Evolutionary conservation across 2,113 vertebrate genomes (phyloP).

Genomic region (Hucho hucho): DNA sequence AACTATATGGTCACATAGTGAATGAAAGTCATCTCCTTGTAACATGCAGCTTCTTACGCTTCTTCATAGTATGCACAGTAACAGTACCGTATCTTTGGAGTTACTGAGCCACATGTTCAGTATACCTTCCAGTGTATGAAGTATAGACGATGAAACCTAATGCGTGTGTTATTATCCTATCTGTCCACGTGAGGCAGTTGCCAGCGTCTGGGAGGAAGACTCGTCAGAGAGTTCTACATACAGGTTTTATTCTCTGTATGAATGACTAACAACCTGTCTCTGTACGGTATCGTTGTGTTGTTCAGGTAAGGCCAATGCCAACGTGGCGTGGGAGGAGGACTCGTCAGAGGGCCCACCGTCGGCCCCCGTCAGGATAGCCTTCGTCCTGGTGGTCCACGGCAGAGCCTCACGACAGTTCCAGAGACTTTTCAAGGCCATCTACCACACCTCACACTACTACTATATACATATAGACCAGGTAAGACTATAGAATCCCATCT

Average conservation of each 20-base stretch:
- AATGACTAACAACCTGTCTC: neutral
- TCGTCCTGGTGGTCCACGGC: constrained; percentile 94
- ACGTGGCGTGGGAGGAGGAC: constrained; percentile 95
- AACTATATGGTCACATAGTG: too few relatives aligned
- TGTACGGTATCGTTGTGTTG: neutral
- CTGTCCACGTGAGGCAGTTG: neutral
- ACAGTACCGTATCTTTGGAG: too few relatives aligned
- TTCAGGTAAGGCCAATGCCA: constrained; percentile 90
- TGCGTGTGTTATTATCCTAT: neutral
- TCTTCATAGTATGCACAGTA: too few relatives aligned
- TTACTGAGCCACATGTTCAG: too few relatives aligned
- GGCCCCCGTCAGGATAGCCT: constrained; percentile 91
- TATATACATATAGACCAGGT: constrained; percentile 99
- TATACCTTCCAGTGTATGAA: too few relatives aligned
- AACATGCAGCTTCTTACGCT: too few relatives aligned
- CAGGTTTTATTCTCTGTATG: neutral
- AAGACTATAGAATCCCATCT: constrained; percentile 16
- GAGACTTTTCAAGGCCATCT: constrained; percentile 98
- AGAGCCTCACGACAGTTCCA: constrained; percentile 92
- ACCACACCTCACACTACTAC: constrained; percentile 95
- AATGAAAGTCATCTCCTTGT: too few relatives aligned
- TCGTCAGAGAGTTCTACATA: too few relatives aligned
- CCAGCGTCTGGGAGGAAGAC: too few relatives aligned
- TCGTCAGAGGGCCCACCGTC: constrained; percentile 82
- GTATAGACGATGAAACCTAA: too few relatives aligned